Base-by-base conservation (phyloP, 1,140 invertebrate species). In the Teleogryllus occipitalis region DNA sequence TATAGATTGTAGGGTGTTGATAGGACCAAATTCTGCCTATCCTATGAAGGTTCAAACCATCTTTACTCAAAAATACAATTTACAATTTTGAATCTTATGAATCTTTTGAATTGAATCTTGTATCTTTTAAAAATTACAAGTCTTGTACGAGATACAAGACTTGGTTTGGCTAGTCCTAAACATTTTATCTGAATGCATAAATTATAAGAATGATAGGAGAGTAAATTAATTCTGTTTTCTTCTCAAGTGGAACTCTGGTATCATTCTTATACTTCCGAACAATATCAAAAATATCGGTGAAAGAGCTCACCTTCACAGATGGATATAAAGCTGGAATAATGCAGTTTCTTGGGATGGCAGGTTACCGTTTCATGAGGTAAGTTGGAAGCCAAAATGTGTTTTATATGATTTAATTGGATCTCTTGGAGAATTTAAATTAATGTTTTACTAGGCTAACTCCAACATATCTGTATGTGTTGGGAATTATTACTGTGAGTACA, bases 391-490 rank as follows among this genome's bases (percentile, higher is more conserved):
- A 78, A 18, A 49, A 22, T 18, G 75, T 18, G 8, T 76, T 27
- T 46, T 80, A 74, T 74, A 74, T 7, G 74, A 39, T 74, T 80
- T 75, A 48, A 22, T 75, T 2, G 27, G 27, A 39, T 39, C 27
- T 39, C 27, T 39, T 39, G 27, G 5, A 39, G 1, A 39, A 39
- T 39, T 39, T 39, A 39, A 39, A 39, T 2, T 39, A 39, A 39
- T 39, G 27, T 81, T 76, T 80, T 84, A 84, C 80, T 81, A 89
- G 88, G 80, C 81, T 90, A 47, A 89, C 86, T 49, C 89, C 90
- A 0, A 84, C 88, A 0, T 91, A 91, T 74, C 83, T 90, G 74
- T 84, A 90, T 80, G 83, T 87, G 3, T 83, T 91, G 47, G 86
- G 87, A 76, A 83, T 90, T 46, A 82, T 87, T 7, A 87, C 89